Evolutionary conservation across 2,888 invertebrate species (phyloP).

Genomic region (Abrostola triplasia): DNA sequence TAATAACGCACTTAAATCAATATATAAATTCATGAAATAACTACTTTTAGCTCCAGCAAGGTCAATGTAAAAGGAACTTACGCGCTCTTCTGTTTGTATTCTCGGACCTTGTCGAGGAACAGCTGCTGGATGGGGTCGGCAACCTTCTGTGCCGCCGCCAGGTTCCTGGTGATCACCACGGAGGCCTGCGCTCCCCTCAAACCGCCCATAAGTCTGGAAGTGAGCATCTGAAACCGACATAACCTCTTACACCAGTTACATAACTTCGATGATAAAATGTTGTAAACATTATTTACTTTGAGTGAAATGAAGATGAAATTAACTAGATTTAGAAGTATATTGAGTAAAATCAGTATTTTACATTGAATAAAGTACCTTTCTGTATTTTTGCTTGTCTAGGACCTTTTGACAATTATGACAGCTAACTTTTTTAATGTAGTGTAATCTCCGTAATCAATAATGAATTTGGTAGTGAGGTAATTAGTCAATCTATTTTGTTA

Average conservation of each 20-base stretch:
- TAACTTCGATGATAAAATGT: constrained; percentile 62
- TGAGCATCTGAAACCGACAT: constrained; percentile 87
- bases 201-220: constrained; percentile 83
- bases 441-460: not conserved
- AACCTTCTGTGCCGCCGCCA: constrained; percentile 92
- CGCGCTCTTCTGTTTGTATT: constrained; percentile 96
- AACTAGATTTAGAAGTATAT: not conserved
- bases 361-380: constrained; percentile 63
- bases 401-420: constrained; percentile 66
- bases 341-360: constrained; percentile 13
- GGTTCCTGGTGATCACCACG: constrained; percentile 89
- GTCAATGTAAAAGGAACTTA: constrained; percentile 83
- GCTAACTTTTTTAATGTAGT: constrained; percentile 21
- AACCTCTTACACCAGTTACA: constrained; percentile 78
- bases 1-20: not conserved
- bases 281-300: constrained; percentile 14
- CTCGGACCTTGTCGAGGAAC: constrained; percentile 96
- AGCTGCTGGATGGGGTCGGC: constrained; percentile 97
- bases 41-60: constrained; percentile 13
- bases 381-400: constrained; percentile 55
- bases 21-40: too few relatives aligned
- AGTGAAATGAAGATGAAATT: not conserved
- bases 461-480: not conserved
- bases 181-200: constrained; percentile 84
- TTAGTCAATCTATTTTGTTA: too few relatives aligned